Percentiles rank a stretch among this genome's conserved stretches.
phyloP scores from a whole-genome alignment of 64 coral and sea anemone genomes.

The Actinia equina region DNA sequence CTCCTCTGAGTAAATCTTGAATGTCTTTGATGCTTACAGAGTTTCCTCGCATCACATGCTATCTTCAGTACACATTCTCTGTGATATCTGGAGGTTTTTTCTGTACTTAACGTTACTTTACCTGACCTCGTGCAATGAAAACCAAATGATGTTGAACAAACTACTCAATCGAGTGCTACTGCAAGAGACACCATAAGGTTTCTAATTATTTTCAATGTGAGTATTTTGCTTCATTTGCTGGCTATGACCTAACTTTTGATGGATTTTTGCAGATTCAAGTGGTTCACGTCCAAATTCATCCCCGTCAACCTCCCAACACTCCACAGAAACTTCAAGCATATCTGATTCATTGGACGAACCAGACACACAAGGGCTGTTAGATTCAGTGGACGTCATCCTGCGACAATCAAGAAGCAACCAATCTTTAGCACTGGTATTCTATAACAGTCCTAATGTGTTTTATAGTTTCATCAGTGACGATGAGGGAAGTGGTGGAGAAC shows the following conservation, averaged over 20 bases:
- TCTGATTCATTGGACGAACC: conserved; percentile 1
- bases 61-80: too few relatives aligned
- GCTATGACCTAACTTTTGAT: neutral
- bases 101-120: too few relatives aligned
- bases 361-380: conserved; percentile 45
- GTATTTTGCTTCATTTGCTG: too few relatives aligned
- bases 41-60: too few relatives aligned
- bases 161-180: too few relatives aligned
- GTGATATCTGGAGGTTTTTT: too few relatives aligned
- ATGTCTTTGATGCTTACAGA: too few relatives aligned
- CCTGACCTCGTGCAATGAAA: too few relatives aligned
- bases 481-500: conserved; percentile 59
- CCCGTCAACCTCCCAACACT: neutral
- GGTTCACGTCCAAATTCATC: conserved; percentile 14
- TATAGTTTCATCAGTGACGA: conserved; percentile 88
- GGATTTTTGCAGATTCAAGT: neutral
- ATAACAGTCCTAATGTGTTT: conserved; percentile 50
- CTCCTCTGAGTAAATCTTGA: too few relatives aligned
- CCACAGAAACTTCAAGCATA: neutral
- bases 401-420: conserved; percentile 22
- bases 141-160: too few relatives aligned
- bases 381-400: conserved; percentile 39
- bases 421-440: conserved; percentile 43
- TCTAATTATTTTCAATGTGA: too few relatives aligned
- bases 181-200: too few relatives aligned